These are phyloP conservation scores for Brachyrhaphis roseni DNA, from an alignment of 2,797 vertebrate species.

Conservation along the genomic window DNA sequence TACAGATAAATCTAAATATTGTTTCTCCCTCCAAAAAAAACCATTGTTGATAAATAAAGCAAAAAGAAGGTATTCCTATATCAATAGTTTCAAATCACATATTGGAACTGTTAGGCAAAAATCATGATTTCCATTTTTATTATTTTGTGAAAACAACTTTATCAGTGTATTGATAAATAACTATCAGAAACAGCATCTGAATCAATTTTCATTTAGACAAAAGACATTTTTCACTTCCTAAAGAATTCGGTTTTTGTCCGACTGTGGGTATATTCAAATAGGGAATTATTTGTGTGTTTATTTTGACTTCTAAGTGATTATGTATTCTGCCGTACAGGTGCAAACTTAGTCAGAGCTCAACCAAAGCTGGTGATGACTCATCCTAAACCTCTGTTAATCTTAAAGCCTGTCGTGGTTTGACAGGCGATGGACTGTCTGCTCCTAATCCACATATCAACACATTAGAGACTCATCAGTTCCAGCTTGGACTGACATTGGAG, in stretches of 20 bases:
- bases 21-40: not conserved
- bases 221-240: not conserved
- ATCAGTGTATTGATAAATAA: not conserved
- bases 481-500: not conserved
- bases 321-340: conserved; percentile 19
- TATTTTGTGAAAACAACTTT: not conserved
- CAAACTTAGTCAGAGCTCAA: conserved; percentile 17
- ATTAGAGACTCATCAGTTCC: conserved; percentile 5
- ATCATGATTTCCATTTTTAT: not conserved
- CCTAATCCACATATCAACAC: conserved; percentile 41
- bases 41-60: not conserved
- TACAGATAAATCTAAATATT: not conserved
- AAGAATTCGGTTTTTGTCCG: not conserved
- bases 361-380: conserved; percentile 28
- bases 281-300: not conserved
- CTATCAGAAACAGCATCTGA: too few species aligned
- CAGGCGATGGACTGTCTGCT: not conserved
- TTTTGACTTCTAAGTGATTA: conserved; percentile 4
- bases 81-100: not conserved
- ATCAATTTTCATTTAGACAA: not conserved
- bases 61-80: not conserved
- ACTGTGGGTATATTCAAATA: not conserved
- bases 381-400: conserved; percentile 41
- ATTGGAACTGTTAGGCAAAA: not conserved
- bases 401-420: conserved; percentile 26